Percentiles rank a stretch among this genome's conserved stretches.
These are phyloP conservation scores for Pseudorectes ferrugineus DNA, from an alignment of 2,113 vertebrate genomes.

Conservation along the genomic window DNA sequence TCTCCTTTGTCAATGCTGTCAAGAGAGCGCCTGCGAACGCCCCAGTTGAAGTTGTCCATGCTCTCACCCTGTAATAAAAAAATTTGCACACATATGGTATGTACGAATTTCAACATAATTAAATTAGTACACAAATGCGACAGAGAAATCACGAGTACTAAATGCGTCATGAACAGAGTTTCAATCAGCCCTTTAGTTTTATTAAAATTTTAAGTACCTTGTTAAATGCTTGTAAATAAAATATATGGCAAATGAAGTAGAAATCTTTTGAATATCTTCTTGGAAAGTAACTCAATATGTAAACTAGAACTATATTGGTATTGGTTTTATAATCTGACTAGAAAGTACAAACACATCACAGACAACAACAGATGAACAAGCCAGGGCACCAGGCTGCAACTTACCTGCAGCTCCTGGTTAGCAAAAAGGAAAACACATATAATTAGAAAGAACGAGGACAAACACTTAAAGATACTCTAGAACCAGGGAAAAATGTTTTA, in stretches of 20 bases:
- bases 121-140: conserved; percentile 13
- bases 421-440: conserved; percentile 91
- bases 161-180: conserved; percentile 66
- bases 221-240: conserved; percentile 37
- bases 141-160: conserved; percentile 12
- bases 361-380: conserved; percentile 62
- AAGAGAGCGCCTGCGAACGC: conserved; percentile 92
- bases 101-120: background rate
- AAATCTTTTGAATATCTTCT: conserved; percentile 43
- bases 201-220: conserved; percentile 44
- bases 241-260: conserved; percentile 31
- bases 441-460: conserved; percentile 88
- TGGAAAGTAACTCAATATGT: conserved; percentile 27
- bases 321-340: conserved; percentile 58
- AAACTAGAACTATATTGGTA: conserved; percentile 29
- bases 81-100: background rate
- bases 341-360: conserved; percentile 63
- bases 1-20: conserved; percentile 99
- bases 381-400: conserved; percentile 81
- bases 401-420: conserved; percentile 99
- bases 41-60: conserved; percentile 99
- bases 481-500: conserved; percentile 68
- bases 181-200: conserved; percentile 76
- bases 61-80: conserved; percentile 88
- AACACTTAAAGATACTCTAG: conserved; percentile 77